phyloP scores from a whole-genome alignment of 2,113 vertebrate genomes.

The Pyrgilauda ruficollis region DNA sequence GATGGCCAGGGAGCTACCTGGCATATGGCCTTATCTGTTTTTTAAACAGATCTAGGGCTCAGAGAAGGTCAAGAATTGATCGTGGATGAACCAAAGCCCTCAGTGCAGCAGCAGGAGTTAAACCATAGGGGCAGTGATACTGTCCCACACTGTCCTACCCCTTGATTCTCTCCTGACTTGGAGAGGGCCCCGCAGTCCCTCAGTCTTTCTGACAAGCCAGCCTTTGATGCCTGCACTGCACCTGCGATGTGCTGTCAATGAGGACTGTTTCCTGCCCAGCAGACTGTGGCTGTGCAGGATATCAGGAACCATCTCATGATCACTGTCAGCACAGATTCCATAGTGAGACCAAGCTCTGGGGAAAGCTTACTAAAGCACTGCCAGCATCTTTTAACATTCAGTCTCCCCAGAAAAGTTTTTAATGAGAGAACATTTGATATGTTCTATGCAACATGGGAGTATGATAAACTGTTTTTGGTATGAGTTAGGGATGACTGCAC shows the following conservation, averaged over 20 bases:
- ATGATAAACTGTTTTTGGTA: slow-evolving; percentile 12
- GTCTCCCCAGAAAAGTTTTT: not conserved
- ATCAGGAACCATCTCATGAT: not conserved
- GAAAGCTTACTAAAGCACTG: not conserved
- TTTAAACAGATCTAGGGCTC: not conserved
- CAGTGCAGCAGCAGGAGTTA: not conserved
- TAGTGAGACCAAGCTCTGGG: not conserved
- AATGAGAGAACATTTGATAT: not conserved
- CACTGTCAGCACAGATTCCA: not conserved
- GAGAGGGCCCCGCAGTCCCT: not conserved
- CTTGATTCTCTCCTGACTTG: accelerated
- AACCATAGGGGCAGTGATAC: accelerated
- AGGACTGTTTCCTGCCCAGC: not conserved
- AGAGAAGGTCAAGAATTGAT: not conserved
- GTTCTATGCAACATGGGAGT: not conserved
- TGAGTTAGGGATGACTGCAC: slow-evolving; percentile 1
- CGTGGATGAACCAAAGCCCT: not conserved
- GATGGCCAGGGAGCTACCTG: not conserved
- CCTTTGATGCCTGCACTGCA: not conserved
- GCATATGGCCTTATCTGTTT: not conserved
- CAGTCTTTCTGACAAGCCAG: not conserved
- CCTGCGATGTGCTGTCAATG: not conserved
- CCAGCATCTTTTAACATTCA: not conserved
- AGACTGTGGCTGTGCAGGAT: not conserved
- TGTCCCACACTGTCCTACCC: not conserved